phyloP scores from a whole-genome alignment of 2,797 vertebrate species.

The Heteromormyrus szaboi region DNA sequence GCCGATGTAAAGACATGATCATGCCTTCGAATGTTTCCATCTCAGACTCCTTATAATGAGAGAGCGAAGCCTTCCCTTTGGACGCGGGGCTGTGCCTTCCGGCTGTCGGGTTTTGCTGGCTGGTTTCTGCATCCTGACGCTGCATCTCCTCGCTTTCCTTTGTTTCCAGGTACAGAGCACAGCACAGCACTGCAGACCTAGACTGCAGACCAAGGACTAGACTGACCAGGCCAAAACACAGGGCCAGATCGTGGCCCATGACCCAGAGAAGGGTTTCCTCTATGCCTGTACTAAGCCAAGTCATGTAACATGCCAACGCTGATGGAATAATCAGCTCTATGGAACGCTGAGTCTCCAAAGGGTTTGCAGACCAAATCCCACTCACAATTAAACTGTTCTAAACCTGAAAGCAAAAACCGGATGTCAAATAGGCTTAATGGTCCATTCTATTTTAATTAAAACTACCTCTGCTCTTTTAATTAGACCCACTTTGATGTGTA shows the following conservation, averaged over 20 bases:
- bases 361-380: background rate
- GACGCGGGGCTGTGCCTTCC: background rate
- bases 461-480: background rate
- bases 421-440: constrained; percentile 4
- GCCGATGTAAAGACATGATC: background rate
- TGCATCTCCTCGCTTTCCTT: background rate
- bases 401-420: background rate
- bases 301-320: background rate
- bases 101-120: background rate
- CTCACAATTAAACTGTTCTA: background rate
- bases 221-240: background rate
- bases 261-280: background rate
- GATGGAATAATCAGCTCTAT: background rate
- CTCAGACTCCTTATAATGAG: background rate
- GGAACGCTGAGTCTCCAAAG: background rate
- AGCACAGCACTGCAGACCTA: background rate
- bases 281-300: background rate
- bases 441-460: constrained; percentile 12
- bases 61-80: background rate
- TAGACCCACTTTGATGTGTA: background rate
- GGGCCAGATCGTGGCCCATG: background rate
- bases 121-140: background rate
- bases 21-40: background rate
- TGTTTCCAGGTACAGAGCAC: background rate
- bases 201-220: background rate